Conservation (phyloP, 1,140 invertebrate species). For the Drosophila sturtevanti region DNA sequence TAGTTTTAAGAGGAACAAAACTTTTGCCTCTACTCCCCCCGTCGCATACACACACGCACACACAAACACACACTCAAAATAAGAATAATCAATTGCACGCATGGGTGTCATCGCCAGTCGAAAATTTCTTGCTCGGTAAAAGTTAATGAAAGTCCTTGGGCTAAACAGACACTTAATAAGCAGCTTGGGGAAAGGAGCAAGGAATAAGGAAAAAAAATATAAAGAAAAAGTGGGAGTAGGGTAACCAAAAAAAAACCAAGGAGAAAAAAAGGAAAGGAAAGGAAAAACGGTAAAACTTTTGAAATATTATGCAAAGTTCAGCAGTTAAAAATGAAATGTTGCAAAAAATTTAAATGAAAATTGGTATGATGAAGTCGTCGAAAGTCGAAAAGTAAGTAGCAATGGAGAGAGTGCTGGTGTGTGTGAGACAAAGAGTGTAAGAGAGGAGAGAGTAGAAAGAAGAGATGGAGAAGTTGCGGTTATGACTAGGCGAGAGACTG, state of each 20-base stretch:
- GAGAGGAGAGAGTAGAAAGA: background rate
- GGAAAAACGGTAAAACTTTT: background rate
- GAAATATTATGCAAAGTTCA: conserved; percentile 47
- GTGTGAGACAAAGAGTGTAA: background rate
- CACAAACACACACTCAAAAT: background rate
- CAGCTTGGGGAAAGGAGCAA: conserved; percentile 18
- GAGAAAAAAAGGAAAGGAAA: background rate
- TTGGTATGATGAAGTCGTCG: conserved; percentile 43
- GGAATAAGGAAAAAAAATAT: background rate
- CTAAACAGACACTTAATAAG: conserved; percentile 42
- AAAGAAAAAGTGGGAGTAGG: background rate
- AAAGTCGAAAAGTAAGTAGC: conserved; percentile 21
- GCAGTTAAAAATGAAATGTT: conserved; percentile 61
- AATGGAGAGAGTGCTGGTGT: background rate
- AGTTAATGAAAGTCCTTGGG: conserved; percentile 4
- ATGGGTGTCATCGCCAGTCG: conserved; percentile 40
- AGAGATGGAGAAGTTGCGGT: conserved; percentile 22
- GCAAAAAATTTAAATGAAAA: conserved; percentile 58
- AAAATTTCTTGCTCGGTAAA: background rate
- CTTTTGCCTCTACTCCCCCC: background rate
- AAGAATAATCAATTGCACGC: conserved; percentile 26
- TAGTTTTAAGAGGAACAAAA: background rate
- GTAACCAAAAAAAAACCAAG: background rate
- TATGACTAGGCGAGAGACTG: conserved; percentile 45
- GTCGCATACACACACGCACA: background rate